Evolutionary conservation across 2,113 vertebrate species (phyloP), one percentile per base, ranked within the genome.

Genomic region (Pleuronectes platessa): DNA sequence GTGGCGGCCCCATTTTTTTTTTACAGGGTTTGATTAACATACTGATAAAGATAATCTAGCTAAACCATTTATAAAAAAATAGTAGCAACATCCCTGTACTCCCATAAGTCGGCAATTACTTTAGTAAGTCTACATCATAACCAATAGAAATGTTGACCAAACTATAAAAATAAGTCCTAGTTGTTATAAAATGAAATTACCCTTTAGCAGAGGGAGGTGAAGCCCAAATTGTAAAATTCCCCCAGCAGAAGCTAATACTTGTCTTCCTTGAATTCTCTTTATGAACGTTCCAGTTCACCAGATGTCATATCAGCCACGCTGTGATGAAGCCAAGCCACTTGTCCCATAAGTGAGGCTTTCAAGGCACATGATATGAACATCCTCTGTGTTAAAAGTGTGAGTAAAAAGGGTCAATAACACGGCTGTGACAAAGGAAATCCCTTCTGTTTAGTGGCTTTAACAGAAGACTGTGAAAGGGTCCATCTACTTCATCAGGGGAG

Each of bases 261-360:
- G 3, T 73, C 74, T 72, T 66, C 74, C 61, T 42, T 49, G 35
- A 82, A 69, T 77, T 86, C 61, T 26, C 24, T 56, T 42, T 24
- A 21, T 26, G 27, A 54, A 70, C 53, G 82, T 87, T 89, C 76
- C 85, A 89, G 85, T 86, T 92, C 88, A 79, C 62, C 92, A 93
- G 91, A 91, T 93, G 90, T 92, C 82, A 68, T 78, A 88, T 89
- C 82, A 88, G 77, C 66, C 56, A 53, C 77, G 74, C 74, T 45
- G 67, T 26, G 75, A 79, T 81, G 77, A 84, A 81, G 83, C 76
- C 73, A 72, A 79, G 70, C 79, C 76, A 80, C 80, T 85, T 72
- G 86, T 85, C 83, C 75, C 81, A 74, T 85, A 76, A 82, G 63
- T 37, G 4, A 79, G 24, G 53, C 70, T 88, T 71, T 85, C 27